These are phyloP conservation scores for Meriones unguiculatus DNA, from an alignment of 2,113 vertebrate genomes.

Conservation along the genomic window DNA sequence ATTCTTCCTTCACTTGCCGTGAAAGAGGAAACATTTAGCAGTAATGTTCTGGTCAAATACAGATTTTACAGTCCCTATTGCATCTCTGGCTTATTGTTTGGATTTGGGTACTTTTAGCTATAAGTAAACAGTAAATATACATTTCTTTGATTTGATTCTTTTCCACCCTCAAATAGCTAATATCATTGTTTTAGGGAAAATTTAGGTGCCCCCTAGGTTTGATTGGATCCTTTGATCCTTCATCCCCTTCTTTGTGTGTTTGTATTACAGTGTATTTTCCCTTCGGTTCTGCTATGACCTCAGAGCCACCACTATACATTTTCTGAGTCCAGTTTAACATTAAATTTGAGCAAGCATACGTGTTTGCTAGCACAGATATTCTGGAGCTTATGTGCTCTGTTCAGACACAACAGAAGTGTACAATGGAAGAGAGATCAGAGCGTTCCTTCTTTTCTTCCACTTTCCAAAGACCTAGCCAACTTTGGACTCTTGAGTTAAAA, in stretches of 20 bases:
- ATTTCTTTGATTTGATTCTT: background rate
- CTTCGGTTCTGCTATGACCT: background rate
- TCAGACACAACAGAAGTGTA: background rate
- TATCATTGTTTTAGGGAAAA: no score
- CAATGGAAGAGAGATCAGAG: background rate
- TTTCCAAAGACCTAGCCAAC: background rate
- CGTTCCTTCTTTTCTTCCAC: background rate
- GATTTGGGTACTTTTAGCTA: background rate
- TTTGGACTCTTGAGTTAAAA: background rate
- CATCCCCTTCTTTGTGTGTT: background rate
- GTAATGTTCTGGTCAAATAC: background rate
- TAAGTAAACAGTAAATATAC: background rate
- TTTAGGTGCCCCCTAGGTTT: background rate
- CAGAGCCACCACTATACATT: background rate
- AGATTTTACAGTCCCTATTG: background rate
- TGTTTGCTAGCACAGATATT: background rate
- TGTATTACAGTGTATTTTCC: rapidly evolving
- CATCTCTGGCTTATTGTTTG: background rate
- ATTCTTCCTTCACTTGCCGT: background rate
- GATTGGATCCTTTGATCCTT: background rate
- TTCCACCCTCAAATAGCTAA: background rate
- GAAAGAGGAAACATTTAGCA: background rate
- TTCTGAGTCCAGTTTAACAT: background rate
- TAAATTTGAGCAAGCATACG: background rate
- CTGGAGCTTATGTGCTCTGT: background rate